These are phyloP conservation scores for Calliopsis andreniformis DNA, from an alignment of 1,140 invertebrate genomes.

Conservation along the genomic window DNA sequence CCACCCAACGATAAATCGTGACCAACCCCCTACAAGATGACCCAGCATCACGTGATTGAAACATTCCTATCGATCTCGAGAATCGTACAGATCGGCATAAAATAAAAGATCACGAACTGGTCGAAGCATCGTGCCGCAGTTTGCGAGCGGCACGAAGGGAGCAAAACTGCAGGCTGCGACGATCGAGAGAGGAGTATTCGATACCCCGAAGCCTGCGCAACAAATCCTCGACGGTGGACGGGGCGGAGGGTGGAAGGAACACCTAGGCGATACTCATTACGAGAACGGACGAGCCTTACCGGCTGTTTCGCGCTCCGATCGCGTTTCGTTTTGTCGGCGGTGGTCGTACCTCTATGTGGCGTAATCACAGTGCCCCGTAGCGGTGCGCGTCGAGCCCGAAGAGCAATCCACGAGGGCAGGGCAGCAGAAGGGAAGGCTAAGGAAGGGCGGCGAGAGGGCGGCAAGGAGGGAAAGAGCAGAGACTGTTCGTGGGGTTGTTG, in stretches of 20 bases:
- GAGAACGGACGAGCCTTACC: slow-evolving; percentile 59
- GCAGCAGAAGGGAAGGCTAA: slow-evolving; percentile 51
- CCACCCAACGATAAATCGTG: not conserved
- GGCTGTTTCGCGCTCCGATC: slow-evolving; percentile 64
- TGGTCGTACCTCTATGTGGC: slow-evolving; percentile 65
- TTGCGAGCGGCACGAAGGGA: slow-evolving; percentile 19
- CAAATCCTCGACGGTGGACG: slow-evolving; percentile 24
- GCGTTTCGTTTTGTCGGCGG: slow-evolving; percentile 77
- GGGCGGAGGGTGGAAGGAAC: slow-evolving; percentile 20
- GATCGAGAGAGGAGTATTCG: slow-evolving; percentile 24
- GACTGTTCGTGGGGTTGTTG: slow-evolving; percentile 32
- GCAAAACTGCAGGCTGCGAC: slow-evolving; percentile 19
- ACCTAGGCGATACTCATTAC: slow-evolving; percentile 73
- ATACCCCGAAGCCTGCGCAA: slow-evolving; percentile 34
- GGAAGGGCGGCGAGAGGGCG: slow-evolving; percentile 2
- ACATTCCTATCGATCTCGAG: not conserved
- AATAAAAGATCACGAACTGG: slow-evolving; percentile 1
- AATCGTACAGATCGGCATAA: not conserved
- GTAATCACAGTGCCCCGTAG: slow-evolving; percentile 80
- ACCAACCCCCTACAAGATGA: too few species aligned
- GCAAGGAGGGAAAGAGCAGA: slow-evolving; percentile 21
- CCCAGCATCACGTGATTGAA: not conserved
- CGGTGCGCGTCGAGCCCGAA: slow-evolving; percentile 56
- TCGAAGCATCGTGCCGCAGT: slow-evolving; percentile 7
- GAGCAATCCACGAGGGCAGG: slow-evolving; percentile 63